phyloP scores from a whole-genome alignment of 2,888 invertebrate species.

The Gymnocheta viridis region DNA sequence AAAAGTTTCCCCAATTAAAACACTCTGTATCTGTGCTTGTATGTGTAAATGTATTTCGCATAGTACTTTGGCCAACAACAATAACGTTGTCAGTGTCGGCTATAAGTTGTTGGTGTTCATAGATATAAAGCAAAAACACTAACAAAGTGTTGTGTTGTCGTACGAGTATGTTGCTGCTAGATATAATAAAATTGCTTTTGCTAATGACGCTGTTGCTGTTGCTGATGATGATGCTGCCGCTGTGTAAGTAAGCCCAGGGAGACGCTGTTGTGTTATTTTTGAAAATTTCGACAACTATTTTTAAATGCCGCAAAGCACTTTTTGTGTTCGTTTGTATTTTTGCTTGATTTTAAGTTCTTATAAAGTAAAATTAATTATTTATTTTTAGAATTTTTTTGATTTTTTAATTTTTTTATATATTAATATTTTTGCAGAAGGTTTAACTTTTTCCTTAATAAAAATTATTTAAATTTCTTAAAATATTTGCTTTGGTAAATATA shows the following conservation, averaged over 20 bases:
- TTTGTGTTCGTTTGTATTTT: slow-evolving; percentile 28
- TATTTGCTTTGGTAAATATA: slow-evolving; percentile 3
- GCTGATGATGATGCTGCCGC: slow-evolving; percentile 7
- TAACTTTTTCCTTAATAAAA: background rate
- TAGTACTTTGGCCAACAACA: slow-evolving; percentile 54
- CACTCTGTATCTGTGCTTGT: background rate
- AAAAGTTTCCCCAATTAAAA: background rate
- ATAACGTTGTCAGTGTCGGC: slow-evolving; percentile 42
- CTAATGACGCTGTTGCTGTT: slow-evolving; percentile 31
- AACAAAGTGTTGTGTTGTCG: slow-evolving; percentile 25
- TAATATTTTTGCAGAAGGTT: slow-evolving; percentile 6
- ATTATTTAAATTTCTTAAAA: background rate
- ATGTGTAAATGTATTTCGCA: background rate
- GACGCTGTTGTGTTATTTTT: slow-evolving; percentile 75
- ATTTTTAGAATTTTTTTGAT: slow-evolving; percentile 61
- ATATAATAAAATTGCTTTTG: slow-evolving; percentile 26
- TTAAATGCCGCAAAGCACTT: slow-evolving; percentile 72
- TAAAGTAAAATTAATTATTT: slow-evolving; percentile 55
- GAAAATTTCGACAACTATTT: slow-evolving; percentile 76
- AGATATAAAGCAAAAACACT: background rate
- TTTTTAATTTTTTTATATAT: background rate
- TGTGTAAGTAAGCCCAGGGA: slow-evolving; percentile 73
- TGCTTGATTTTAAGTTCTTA: slow-evolving; percentile 56
- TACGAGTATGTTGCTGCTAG: slow-evolving; percentile 43
- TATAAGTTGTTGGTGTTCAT: slow-evolving; percentile 24